These are phyloP conservation scores for Silurus lanzhouensis DNA, from an alignment of 2,797 vertebrate species.

Conservation along the genomic window DNA sequence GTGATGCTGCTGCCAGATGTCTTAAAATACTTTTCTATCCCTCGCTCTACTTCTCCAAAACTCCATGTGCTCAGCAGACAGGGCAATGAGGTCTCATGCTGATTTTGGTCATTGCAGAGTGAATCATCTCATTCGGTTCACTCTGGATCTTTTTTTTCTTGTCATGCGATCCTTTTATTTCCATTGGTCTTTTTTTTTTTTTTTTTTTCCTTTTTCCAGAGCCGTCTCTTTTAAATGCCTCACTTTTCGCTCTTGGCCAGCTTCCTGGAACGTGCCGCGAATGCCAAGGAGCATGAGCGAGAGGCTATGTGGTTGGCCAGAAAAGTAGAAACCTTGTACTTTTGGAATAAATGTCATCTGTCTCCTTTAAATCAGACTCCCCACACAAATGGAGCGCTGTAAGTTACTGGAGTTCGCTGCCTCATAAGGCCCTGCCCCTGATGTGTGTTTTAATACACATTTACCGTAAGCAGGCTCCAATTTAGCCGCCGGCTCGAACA, in stretches of 20 bases:
- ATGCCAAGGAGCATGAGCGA: slow-evolving; percentile 36
- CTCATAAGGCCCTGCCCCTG: slow-evolving; percentile 20
- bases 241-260: slow-evolving; percentile 40
- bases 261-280: slow-evolving; percentile 38
- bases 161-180: neutral
- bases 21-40: slow-evolving; percentile 50
- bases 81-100: slow-evolving; percentile 21
- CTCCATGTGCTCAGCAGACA: slow-evolving; percentile 38
- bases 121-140: slow-evolving; percentile 5
- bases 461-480: slow-evolving; percentile 55
- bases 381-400: slow-evolving; percentile 41
- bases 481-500: slow-evolving; percentile 50
- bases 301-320: slow-evolving; percentile 33
- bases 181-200: neutral
- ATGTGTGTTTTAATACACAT: slow-evolving; percentile 41
- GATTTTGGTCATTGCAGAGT: slow-evolving; percentile 34
- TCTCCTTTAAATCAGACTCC: slow-evolving; percentile 38
- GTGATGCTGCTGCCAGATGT: slow-evolving; percentile 48
- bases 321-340: slow-evolving; percentile 41
- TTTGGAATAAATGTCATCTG: slow-evolving; percentile 50
- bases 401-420: slow-evolving; percentile 19
- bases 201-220: neutral
- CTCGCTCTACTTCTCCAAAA: slow-evolving; percentile 33
- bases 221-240: slow-evolving; percentile 40
- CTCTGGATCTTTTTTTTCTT: neutral